phyloP scores from a whole-genome alignment of 2,888 invertebrate genomes.

The Macrostomum cliftonense region DNA sequence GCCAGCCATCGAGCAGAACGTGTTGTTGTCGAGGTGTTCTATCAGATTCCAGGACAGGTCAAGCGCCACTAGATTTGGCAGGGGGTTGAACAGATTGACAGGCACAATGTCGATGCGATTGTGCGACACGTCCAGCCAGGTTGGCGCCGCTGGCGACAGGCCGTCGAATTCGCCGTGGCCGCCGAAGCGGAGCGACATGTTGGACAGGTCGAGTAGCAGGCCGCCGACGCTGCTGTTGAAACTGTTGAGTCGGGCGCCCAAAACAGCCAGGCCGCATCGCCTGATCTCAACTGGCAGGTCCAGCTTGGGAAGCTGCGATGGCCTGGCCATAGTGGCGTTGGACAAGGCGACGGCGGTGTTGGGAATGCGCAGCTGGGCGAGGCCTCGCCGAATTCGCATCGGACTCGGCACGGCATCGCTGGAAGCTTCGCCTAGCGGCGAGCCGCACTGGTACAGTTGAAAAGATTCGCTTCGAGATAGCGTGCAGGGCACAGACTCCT shows the following conservation, averaged over 20 bases:
- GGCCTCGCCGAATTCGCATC: constrained; percentile 9
- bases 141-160: constrained; percentile 14
- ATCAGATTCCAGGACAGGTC: constrained; percentile 15
- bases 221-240: constrained; percentile 12
- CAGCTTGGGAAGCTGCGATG: constrained; percentile 14
- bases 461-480: too few species aligned
- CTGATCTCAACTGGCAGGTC: not conserved
- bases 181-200: constrained; percentile 14
- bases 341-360: constrained; percentile 12
- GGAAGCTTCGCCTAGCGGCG: constrained; percentile 5
- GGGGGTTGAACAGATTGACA: constrained; percentile 5
- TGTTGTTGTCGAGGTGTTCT: constrained; percentile 4
- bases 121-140: constrained; percentile 19
- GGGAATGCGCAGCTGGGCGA: constrained; percentile 3
- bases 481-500: too few species aligned
- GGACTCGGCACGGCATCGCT: constrained; percentile 6
- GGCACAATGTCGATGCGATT: constrained; percentile 14
- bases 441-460: too few species aligned
- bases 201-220: constrained; percentile 14
- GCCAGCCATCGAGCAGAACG: constrained; percentile 9
- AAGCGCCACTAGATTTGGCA: constrained; percentile 11
- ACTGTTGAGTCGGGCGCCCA: constrained; percentile 12
- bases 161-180: constrained; percentile 9
- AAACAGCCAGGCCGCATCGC: constrained; percentile 6
- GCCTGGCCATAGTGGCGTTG: constrained; percentile 14